Evolutionary conservation across 1,140 invertebrate genomes (phyloP), one percentile per base, ranked within the genome.

Genomic region (Armadillidium nasatum): DNA sequence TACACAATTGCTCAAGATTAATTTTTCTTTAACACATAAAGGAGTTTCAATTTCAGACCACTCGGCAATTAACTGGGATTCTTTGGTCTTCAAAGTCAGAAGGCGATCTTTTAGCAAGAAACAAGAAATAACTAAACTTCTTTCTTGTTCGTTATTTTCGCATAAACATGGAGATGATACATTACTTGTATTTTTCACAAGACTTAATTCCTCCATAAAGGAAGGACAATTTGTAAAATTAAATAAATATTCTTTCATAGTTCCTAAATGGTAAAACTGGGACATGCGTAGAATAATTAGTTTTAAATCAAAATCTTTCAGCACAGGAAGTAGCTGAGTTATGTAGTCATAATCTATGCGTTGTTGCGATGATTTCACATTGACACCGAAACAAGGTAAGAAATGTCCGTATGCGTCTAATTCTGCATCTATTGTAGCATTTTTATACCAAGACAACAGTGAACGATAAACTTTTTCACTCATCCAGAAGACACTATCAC

Each of bases 401-500:
- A 80, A 67, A 71, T 80, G 79, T 44, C 76, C 76, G 66, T 80
- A 80, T 0, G 79, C 79, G 60, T 80, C 79, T n/a, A 80, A 75
- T 72, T 80, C 79, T 21, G 67, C 43, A 50, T 66, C 19, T 10
- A 80, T 11, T 0, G 44, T 7, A 43, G 77, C 72, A 45, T 74
- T 72, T 4, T 0, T 43, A 69, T 78, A 80, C 79, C 79, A 80
- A 13, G 72, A 22, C n/a, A 80, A 44, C 6, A 80, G 75, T n/a
- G 68, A 11, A n/a, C 66, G 67, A 44, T 70, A 78, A 13, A 78
- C 50, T 19, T 70, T 69, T 11, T 54, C 15, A 66, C 76, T 71
- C 10, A 80, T 71, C 79, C 79, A 80, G 68, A 80, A 80, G 33
- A 80, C 76, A 74, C 79, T 80, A 71, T 80, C 79, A 72, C 79